Evolutionary conservation across 2,888 invertebrate species (phyloP).

Genomic region (Limulus polyphemus): DNA sequence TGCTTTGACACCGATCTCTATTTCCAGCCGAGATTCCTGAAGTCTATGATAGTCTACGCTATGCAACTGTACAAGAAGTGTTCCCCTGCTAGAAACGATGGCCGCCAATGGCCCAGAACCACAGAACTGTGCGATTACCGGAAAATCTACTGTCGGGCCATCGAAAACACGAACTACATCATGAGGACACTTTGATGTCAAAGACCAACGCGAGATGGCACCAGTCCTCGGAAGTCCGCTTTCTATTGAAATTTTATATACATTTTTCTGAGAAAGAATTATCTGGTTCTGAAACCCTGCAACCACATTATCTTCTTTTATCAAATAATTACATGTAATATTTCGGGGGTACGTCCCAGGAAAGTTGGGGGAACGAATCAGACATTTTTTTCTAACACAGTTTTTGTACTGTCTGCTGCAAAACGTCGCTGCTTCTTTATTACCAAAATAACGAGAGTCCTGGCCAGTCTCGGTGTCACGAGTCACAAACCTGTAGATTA

Average conservation of each 20-base stretch:
- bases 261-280: conserved; percentile 59
- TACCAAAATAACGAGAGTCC: conserved; percentile 32
- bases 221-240: conserved; percentile 24
- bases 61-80: conserved; percentile 64
- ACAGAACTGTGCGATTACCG: conserved; percentile 61
- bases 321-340: conserved; percentile 75
- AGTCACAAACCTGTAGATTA: conserved; percentile 40
- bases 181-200: conserved; percentile 24
- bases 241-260: conserved; percentile 59
- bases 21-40: conserved; percentile 55
- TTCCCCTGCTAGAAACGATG: conserved; percentile 61
- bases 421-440: conserved; percentile 8
- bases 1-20: conserved; percentile 70
- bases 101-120: conserved; percentile 70
- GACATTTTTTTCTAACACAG: conserved; percentile 55
- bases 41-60: conserved; percentile 68
- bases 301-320: conserved; percentile 49
- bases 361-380: conserved; percentile 77
- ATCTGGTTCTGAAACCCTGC: conserved; percentile 64
- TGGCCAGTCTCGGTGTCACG: conserved; percentile 1
- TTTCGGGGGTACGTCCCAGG: conserved; percentile 75
- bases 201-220: conserved; percentile 11
- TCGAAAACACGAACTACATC: conserved; percentile 57
- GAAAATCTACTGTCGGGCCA: conserved; percentile 65
- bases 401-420: conserved; percentile 67